Percentiles rank a stretch among this genome's conserved stretches.
Conservation (phyloP, 2,888 invertebrate genomes). For the Liopterus haemorrhoidalis region DNA sequence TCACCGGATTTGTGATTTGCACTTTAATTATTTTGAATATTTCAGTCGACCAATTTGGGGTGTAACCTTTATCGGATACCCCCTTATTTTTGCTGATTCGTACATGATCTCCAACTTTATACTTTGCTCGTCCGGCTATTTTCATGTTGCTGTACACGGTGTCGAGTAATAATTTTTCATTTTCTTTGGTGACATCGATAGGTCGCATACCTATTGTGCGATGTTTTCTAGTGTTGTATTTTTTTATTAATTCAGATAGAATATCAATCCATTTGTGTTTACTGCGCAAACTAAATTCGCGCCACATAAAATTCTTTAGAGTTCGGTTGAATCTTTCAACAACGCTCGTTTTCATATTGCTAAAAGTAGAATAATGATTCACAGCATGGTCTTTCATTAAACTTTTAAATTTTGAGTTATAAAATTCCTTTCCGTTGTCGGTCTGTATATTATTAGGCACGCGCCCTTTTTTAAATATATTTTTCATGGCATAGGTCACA, state of each 20-base stretch:
- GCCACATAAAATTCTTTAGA: constrained; percentile 32
- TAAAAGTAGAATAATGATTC: constrained; percentile 30
- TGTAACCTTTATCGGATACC: constrained; percentile 38
- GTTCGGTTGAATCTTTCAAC: constrained; percentile 34
- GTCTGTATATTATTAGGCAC: constrained; percentile 26
- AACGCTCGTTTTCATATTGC: constrained; percentile 31
- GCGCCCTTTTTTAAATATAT: constrained; percentile 12
- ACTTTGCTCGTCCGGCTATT: constrained; percentile 29
- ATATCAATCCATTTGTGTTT: too few species aligned
- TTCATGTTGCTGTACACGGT: constrained; percentile 31
- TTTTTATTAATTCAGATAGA: too few species aligned
- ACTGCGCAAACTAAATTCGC: constrained; percentile 34
- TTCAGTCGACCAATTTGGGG: constrained; percentile 39
- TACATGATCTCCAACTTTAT: constrained; percentile 37
- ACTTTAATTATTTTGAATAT: constrained; percentile 37
- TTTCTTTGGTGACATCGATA: constrained; percentile 36
- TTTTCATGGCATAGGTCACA: constrained; percentile 27
- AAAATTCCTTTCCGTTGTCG: constrained; percentile 34
- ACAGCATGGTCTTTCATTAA: constrained; percentile 28
- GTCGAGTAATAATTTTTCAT: constrained; percentile 29
- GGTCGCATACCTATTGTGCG: constrained; percentile 38
- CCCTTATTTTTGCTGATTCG: constrained; percentile 37
- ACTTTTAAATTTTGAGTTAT: constrained; percentile 29
- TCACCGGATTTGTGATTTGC: constrained; percentile 35
- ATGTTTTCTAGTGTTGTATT: constrained; percentile 39